Base-by-base conservation (phyloP, 2,888 invertebrate species). In the Cheilosia variabilis region DNA sequence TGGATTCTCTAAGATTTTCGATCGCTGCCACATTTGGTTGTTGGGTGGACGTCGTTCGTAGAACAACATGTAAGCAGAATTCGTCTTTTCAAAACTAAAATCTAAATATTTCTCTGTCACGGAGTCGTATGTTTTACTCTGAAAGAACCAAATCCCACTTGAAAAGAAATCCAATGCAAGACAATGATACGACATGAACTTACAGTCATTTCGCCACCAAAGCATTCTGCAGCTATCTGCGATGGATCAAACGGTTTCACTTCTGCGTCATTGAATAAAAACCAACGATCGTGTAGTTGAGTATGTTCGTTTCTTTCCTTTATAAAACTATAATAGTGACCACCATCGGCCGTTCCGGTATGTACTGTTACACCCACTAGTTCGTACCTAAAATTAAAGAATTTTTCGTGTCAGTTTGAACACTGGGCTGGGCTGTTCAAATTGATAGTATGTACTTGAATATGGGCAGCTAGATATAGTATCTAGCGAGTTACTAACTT, bases 101-200 rank as follows among this genome's bases (percentile, higher is more conserved):
- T 98, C 98, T 96, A 98, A 96, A 91, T 98, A 98, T 91, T 98
- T 98, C 89, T 98, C 98, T 9, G 98, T 98, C 27, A 98, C 98
- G 0, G 98, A 97, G 91, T 98, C 98, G 91, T 98, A 98, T 0
- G 98, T 98, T 93, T 98, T 98, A 90, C 98, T 98, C 96, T 97
- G 92, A 19, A 94, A 93, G 60, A 78, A 58, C 5, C 7, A 10
- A 53, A 43, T 24, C 2, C 15, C 0, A 41, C 0, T 37, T 50
- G 37, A 50, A 58, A 22, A 72, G 27, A 50, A 69, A 6, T 52
- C 22, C 37, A 47, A 27, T 58, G 41, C 15, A 89, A 76, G 50
- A 71, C 24, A 57, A 55, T 9, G 41, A 41, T n/a, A 89, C 75
- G 41, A 71, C 22, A 58, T 55, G 7, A 45, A 73, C 89, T 93